phyloP scores from a whole-genome alignment of 2,113 vertebrate genomes.

The Saimiri boliviensis region DNA sequence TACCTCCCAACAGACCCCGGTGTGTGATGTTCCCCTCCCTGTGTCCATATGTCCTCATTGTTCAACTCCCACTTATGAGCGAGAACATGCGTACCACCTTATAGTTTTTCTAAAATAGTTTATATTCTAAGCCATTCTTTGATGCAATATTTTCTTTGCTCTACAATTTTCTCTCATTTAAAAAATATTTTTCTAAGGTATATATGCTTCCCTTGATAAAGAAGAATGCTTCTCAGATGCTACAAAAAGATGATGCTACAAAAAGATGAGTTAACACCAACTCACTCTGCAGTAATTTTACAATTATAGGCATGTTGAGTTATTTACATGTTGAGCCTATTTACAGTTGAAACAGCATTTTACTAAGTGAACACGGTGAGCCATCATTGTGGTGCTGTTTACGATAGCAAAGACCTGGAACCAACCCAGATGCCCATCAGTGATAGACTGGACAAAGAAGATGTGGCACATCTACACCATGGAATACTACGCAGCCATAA shows the following conservation, averaged over 20 bases:
- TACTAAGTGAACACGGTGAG: constrained; percentile 9
- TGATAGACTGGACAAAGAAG: too few species aligned
- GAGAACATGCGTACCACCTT: not conserved
- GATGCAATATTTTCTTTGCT: constrained; percentile 3
- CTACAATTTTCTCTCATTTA: constrained; percentile 3
- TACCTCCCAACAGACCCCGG: too few species aligned
- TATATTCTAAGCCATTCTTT: constrained; percentile 13
- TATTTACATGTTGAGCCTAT: not conserved
- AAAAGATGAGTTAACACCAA: not conserved
- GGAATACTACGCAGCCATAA: too few species aligned
- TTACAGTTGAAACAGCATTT: not conserved
- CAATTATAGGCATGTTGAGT: constrained; percentile 10
- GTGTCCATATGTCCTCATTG: too few species aligned
- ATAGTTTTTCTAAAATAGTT: not conserved
- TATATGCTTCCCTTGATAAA: constrained; percentile 47
- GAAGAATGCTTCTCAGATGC: constrained; percentile 28
- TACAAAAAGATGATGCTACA: constrained; percentile 17
- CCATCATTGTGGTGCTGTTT: not conserved
- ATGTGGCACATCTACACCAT: too few species aligned
- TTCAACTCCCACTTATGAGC: too few species aligned
- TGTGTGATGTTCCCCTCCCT: too few species aligned
- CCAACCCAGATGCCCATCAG: too few species aligned
- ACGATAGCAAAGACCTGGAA: too few species aligned
- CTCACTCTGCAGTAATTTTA: constrained; percentile 26
- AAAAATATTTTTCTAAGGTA: constrained; percentile 1